These are phyloP conservation scores for Pegoplata infirma DNA, from an alignment of 2,888 invertebrate species.

Conservation along the genomic window DNA sequence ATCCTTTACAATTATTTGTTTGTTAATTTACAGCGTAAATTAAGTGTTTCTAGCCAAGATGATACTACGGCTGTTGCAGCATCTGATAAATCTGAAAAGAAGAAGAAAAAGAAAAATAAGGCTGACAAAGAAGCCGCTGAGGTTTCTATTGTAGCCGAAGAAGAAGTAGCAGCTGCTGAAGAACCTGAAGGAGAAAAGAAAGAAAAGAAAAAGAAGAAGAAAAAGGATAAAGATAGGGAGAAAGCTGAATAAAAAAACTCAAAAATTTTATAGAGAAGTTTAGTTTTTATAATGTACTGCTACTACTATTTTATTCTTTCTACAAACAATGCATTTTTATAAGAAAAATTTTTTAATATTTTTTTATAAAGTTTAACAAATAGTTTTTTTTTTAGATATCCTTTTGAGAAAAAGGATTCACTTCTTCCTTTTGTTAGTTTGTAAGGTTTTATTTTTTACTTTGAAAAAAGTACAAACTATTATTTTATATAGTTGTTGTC, in stretches of 20 bases:
- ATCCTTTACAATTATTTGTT: no score
- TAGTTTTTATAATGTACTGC: not conserved
- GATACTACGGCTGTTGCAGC: constrained; percentile 66
- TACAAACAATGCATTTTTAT: constrained; percentile 47
- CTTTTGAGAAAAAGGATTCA: not conserved
- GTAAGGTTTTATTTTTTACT: constrained; percentile 33
- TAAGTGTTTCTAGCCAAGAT: constrained; percentile 79
- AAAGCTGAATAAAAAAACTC: constrained; percentile 72
- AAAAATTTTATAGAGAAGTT: constrained; percentile 6
- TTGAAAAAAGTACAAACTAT: constrained; percentile 33
- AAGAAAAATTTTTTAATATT: not conserved
- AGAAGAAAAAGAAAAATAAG: constrained; percentile 84
- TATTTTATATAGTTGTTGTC: constrained; percentile 45
- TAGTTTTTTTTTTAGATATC: not conserved
- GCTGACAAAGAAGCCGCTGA: constrained; percentile 79
- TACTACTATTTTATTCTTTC: not conserved
- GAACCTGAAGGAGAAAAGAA: constrained; percentile 76
- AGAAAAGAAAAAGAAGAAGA: constrained; percentile 88
- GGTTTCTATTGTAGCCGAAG: constrained; percentile 70
- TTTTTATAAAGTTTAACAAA: constrained; percentile 30
- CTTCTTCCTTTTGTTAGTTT: constrained; percentile 29
- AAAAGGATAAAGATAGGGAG: constrained; percentile 84
- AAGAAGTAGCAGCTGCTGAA: constrained; percentile 72
- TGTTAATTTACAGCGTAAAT: constrained; percentile 78
- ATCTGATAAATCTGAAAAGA: constrained; percentile 80